A percentile compares a stretch with the other conserved stretches of the same genome.
These are phyloP conservation scores for Vanessa cardui DNA, from an alignment of 2,888 invertebrate species.

Conservation along the genomic window DNA sequence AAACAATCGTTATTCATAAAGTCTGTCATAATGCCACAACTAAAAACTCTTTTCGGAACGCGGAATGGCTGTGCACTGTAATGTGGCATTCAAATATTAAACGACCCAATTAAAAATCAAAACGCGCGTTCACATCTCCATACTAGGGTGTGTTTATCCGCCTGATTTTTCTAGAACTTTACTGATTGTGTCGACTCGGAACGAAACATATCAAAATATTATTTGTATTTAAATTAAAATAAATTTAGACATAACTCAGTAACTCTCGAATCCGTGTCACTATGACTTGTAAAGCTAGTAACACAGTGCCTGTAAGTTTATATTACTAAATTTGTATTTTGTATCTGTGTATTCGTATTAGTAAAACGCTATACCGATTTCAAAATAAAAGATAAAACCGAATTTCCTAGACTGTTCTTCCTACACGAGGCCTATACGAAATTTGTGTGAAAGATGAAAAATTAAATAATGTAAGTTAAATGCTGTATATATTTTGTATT, in stretches of 20 bases:
- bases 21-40: slow-evolving; percentile 91
- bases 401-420: slow-evolving; percentile 38
- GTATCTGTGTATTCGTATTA: slow-evolving; percentile 25
- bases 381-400: slow-evolving; percentile 31
- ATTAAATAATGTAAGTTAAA: slow-evolving; percentile 12
- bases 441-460: slow-evolving; percentile 10
- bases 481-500: slow-evolving; percentile 18
- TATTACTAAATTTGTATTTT: slow-evolving; percentile 35
- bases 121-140: slow-evolving; percentile 28
- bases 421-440: slow-evolving; percentile 33
- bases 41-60: slow-evolving; percentile 91
- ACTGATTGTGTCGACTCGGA: slow-evolving; percentile 47
- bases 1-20: slow-evolving; percentile 90
- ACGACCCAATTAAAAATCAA: slow-evolving; percentile 13
- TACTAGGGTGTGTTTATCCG: slow-evolving; percentile 58
- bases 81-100: slow-evolving; percentile 43
- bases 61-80: slow-evolving; percentile 91
- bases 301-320: slow-evolving; percentile 36
- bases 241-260: slow-evolving; percentile 44
- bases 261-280: slow-evolving; percentile 44
- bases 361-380: slow-evolving; percentile 19
- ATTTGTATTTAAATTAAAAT: slow-evolving; percentile 42
- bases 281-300: slow-evolving; percentile 33
- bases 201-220: slow-evolving; percentile 63
- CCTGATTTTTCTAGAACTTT: slow-evolving; percentile 55